Evolutionary conservation across 2,113 vertebrate species (phyloP).

Genomic region (Merops nubicus): DNA sequence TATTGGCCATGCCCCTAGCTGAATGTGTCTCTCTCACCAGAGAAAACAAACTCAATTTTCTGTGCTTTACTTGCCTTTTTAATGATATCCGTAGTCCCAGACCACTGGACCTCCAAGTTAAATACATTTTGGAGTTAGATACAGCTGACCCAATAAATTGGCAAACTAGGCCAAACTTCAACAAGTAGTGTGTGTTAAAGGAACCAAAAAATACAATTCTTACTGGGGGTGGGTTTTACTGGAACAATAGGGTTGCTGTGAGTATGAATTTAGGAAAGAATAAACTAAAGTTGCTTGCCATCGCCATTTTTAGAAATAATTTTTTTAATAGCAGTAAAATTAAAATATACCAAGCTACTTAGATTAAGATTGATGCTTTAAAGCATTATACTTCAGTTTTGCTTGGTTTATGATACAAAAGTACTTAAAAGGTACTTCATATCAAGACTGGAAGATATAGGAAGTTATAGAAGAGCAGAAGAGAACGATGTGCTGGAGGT

Average conservation of each 20-base stretch:
- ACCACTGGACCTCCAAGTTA: neutral
- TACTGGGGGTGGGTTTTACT: neutral
- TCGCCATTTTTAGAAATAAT: neutral
- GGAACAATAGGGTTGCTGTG: neutral
- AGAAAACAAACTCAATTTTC: neutral
- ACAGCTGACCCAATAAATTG: neutral
- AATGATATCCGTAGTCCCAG: neutral
- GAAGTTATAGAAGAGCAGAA: neutral
- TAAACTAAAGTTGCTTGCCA: neutral
- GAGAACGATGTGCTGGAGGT: neutral
- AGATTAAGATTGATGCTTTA: neutral
- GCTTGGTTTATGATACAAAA: neutral
- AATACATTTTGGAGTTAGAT: neutral
- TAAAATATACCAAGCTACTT: neutral
- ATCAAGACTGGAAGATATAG: neutral
- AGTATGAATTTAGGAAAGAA: neutral
- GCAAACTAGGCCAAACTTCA: neutral
- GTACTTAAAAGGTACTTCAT: neutral
- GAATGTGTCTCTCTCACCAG: neutral
- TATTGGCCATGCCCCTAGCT: neutral
- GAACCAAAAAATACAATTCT: neutral
- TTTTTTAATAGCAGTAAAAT: neutral
- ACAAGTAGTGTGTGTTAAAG: neutral
- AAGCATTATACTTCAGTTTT: neutral
- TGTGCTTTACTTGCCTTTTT: neutral